Evolutionary conservation across 2,797 vertebrate genomes (phyloP), one percentile per base, ranked within the genome.

Genomic region (Notoglanidium macrostoma): DNA sequence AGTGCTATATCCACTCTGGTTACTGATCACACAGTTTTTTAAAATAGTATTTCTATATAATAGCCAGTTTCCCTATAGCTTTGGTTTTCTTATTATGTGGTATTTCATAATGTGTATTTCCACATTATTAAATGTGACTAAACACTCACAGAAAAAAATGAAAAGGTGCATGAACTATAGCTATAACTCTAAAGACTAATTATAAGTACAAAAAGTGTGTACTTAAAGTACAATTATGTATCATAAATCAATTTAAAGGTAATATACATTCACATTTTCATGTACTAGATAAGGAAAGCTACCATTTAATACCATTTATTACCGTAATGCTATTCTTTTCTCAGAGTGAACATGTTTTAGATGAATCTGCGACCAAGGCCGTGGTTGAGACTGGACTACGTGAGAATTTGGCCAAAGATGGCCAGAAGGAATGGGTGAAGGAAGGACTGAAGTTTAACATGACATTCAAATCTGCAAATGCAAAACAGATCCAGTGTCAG

Each of bases 371-470:
- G 3, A 21, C 17, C 15, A 32, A 51, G n/a, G 65, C 77, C 1
- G 55, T 73, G 54, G 54, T 51, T 51, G 55, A 49, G 32, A 32
- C 23, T 61, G 67, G 78, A 7, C 57, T 29, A 74, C 67, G 21
- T 35, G 21, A 63, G 19, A 35, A 61, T 77, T 63, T 29, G 40
- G 46, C 59, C 46, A 74, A 49, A 83, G 23, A 83, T 83, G 68
- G 80, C 59, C 72, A 35, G 59, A 57, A 55, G 49, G 81, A 83
- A 77, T 68, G 61, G 61, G 32, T 68, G 81, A 84, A 35, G 32
- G 29, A 83, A 63, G 70, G 70, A 76, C 83, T 83, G 68, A 72
- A 83, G 23, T n/a, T 29, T 44, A 87, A 61, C 54, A n/a, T 61
- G 59, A 35, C 63, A 32, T 85, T 79, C 51, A 44, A 54, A 59